phyloP scores from a whole-genome alignment of 1,140 invertebrate genomes.

The Campodea augens region DNA sequence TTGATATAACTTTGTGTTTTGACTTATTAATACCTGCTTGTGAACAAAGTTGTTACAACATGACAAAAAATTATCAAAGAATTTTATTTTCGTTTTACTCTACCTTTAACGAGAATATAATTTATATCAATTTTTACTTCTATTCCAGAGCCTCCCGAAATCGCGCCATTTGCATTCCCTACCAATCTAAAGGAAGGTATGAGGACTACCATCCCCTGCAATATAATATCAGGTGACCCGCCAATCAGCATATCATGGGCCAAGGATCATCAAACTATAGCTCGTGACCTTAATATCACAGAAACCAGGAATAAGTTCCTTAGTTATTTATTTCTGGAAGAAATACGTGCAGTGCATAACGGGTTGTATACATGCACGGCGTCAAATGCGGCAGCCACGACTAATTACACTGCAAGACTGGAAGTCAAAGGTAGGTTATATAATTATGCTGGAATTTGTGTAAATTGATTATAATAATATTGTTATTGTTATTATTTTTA shows the following conservation, averaged over 20 bases:
- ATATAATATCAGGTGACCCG: slow-evolving; percentile 22
- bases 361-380: slow-evolving; percentile 25
- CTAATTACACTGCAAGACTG: slow-evolving; percentile 10
- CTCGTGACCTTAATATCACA: slow-evolving; percentile 11
- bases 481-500: background rate
- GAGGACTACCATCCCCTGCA: slow-evolving; percentile 22
- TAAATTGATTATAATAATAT: background rate
- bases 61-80: too few species aligned
- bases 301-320: slow-evolving; percentile 12
- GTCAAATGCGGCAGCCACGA: slow-evolving; percentile 15
- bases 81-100: too few species aligned
- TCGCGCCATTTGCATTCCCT: slow-evolving; percentile 23
- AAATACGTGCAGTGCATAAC: slow-evolving; percentile 13
- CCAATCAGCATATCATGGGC: slow-evolving; percentile 28
- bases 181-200: slow-evolving; percentile 21
- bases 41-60: too few species aligned
- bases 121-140: too few species aligned
- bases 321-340: slow-evolving; percentile 13
- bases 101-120: too few species aligned
- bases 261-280: slow-evolving; percentile 26
- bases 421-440: slow-evolving; percentile 11
- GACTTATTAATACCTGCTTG: too few species aligned
- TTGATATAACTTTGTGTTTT: too few species aligned
- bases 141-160: slow-evolving; percentile 23
- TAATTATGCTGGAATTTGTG: background rate